phyloP scores from a whole-genome alignment of 2,113 vertebrate genomes.

The Podiceps cristatus region DNA sequence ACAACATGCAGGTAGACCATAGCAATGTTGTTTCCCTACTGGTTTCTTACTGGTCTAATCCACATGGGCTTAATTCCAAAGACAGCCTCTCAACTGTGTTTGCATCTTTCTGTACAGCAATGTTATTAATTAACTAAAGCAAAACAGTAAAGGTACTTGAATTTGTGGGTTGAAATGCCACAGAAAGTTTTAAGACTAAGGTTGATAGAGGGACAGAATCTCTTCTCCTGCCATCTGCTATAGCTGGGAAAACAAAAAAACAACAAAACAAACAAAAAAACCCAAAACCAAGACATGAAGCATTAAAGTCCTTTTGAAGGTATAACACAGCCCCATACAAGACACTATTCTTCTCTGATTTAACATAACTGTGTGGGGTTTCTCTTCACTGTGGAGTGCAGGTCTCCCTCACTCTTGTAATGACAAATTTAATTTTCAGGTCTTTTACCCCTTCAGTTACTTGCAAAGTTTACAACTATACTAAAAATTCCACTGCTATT shows the following conservation, averaged over 20 bases:
- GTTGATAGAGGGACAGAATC: background rate
- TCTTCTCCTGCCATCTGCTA: background rate
- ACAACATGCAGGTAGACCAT: background rate
- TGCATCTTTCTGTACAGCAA: background rate
- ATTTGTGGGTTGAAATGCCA: background rate
- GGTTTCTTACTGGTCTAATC: background rate
- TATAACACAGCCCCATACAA: rapidly evolving
- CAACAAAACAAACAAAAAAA: no score
- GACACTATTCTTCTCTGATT: background rate
- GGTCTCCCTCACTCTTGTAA: background rate
- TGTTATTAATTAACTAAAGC: background rate
- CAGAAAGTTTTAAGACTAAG: background rate
- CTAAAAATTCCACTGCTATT: background rate
- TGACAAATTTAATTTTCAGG: background rate
- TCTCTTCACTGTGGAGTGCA: background rate
- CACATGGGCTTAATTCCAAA: background rate
- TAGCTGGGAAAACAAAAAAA: background rate
- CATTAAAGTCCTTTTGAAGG: background rate
- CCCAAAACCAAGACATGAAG: background rate
- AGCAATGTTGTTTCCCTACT: background rate
- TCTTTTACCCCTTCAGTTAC: background rate
- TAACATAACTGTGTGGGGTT: background rate
- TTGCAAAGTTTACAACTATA: background rate
- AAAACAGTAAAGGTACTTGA: background rate
- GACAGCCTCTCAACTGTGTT: background rate